Evolutionary conservation across 1,140 invertebrate species (phyloP), one percentile per base, ranked within the genome.

Genomic region (Drosophila triauraria): DNA sequence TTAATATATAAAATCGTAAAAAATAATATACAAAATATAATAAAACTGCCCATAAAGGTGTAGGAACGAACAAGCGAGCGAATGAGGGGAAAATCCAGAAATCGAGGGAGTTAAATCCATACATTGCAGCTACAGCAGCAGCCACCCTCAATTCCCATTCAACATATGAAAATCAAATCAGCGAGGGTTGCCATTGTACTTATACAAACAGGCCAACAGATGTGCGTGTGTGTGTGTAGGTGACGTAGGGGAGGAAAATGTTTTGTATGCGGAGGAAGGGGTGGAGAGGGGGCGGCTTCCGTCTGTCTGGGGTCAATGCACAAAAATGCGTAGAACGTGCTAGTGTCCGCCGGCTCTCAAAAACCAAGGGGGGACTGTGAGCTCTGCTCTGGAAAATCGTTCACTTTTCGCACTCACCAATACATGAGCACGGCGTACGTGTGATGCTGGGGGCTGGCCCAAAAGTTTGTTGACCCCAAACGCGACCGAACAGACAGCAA

Each of bases 241-340:
- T 56, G 70, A 42, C 38, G 58, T 27, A 67, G 51, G 20, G 23
- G 20, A 46, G 44, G 65, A 30, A 30, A 17, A 50, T 25, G n/a
- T 13, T 35, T 42, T 47, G 38, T 30, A 46, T 32, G 48, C 20
- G 47, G 30, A 53, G 30, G 30, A 53, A 53, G 30, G 30, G 50
- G 30, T 17, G 50, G n/a, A 40, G 53, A 23, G 53, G 25, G 53
- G 67, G 46, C 68, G 68, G 46, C 68, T 72, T 59, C 53, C 69
- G 69, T 72, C 69, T 72, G 69, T 51, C 69, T 82, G 84, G 80
- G 84, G 84, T 87, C 84, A 87, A 87, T 84, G 84, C 74, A 88
- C 84, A 88, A 88, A 88, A 88, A 81, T 88, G 84, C 84, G 84
- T 88, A 88, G 85, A 84, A 87, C 80, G 69, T 87, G 77, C 71